These are phyloP conservation scores for Gulo gulo DNA, from an alignment of 2,113 vertebrate species.

Conservation along the genomic window DNA sequence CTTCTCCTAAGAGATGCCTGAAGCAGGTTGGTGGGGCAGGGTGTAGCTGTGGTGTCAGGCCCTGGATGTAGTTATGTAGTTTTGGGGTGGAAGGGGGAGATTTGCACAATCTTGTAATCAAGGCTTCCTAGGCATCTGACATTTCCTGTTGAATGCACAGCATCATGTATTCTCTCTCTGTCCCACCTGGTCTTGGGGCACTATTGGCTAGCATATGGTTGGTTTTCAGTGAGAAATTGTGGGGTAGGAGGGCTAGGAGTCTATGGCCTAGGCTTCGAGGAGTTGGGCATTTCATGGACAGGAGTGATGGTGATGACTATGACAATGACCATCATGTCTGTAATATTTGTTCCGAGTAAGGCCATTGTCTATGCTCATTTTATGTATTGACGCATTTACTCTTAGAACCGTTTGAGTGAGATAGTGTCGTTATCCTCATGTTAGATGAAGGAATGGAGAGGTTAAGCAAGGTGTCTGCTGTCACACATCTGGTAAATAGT, in stretches of 20 bases:
- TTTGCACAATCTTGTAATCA: neutral
- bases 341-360: neutral
- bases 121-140: neutral
- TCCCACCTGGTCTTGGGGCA: neutral
- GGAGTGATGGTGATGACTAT: neutral
- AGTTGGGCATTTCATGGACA: neutral
- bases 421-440: fast-evolving
- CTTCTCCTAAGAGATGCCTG: neutral
- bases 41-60: neutral
- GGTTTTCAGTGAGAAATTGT: neutral
- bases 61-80: too few relatives aligned
- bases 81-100: neutral
- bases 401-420: neutral
- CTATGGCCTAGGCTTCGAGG: neutral
- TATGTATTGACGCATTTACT: neutral
- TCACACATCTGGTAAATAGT: neutral
- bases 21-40: neutral
- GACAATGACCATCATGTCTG: neutral
- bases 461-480: neutral
- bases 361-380: neutral
- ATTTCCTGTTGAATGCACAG: neutral
- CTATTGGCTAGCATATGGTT: neutral
- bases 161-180: neutral
- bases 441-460: neutral
- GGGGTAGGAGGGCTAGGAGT: neutral